Percentiles rank a stretch among this genome's conserved stretches.
phyloP scores from a whole-genome alignment of 2,888 invertebrate genomes.

The Oscheius onirici region DNA sequence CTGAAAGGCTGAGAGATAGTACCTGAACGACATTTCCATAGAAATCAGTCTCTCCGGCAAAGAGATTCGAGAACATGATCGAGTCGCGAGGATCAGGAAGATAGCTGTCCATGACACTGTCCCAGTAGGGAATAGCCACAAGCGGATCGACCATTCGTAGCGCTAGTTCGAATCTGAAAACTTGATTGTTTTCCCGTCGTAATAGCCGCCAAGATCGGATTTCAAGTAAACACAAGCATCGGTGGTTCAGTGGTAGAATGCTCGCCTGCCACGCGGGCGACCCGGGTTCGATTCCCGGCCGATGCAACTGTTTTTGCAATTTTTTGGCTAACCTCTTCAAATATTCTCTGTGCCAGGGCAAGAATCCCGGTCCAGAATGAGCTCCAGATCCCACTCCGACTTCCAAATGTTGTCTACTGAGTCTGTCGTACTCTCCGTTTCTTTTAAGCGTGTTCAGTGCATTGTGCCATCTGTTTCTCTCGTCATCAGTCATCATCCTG shows the following conservation, averaged over 20 bases:
- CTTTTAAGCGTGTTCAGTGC: constrained; percentile 67
- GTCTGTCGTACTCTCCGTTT: constrained; percentile 68
- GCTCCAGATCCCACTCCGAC: constrained; percentile 66
- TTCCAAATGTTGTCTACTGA: constrained; percentile 61
- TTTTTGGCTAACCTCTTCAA: constrained; percentile 49
- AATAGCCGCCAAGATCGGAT: background rate
- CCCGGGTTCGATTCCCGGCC: constrained; percentile 70
- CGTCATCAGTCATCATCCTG: constrained; percentile 69
- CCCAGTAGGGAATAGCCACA: constrained; percentile 73
- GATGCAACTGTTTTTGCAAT: constrained; percentile 71
- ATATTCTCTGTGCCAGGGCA: constrained; percentile 70
- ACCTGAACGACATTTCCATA: constrained; percentile 59
- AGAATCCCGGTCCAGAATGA: constrained; percentile 69
- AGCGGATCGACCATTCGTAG: constrained; percentile 71
- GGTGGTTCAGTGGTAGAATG: constrained; percentile 35
- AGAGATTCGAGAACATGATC: constrained; percentile 71
- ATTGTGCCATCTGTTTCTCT: constrained; percentile 67
- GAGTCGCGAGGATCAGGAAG: constrained; percentile 72
- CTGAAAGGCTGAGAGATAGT: background rate
- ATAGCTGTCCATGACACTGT: constrained; percentile 72
- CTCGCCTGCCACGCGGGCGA: constrained; percentile 57
- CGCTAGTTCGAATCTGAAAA: constrained; percentile 64
- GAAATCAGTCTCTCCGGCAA: constrained; percentile 68
- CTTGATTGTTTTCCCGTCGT: background rate
- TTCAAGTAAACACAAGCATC: constrained; percentile 3